Percentiles rank a stretch among this genome's conserved stretches.
phyloP scores from a whole-genome alignment of 1,140 invertebrate genomes.

The Drosophila micromelanica region DNA sequence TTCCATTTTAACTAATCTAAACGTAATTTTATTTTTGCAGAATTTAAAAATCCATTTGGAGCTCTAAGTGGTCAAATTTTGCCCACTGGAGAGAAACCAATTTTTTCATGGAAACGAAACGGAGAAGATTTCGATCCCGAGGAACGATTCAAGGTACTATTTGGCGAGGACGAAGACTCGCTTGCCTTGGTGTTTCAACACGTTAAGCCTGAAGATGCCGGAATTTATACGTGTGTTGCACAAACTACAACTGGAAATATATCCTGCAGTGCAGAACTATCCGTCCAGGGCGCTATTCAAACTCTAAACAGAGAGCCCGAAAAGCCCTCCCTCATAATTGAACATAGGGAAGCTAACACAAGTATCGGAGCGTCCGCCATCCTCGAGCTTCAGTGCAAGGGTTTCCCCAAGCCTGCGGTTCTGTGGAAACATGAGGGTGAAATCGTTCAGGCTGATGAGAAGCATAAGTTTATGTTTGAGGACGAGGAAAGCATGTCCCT shows the following conservation, averaged over 20 bases:
- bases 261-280: constrained; percentile 96
- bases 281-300: constrained; percentile 94
- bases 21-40: constrained; percentile 77
- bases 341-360: constrained; percentile 90
- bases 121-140: constrained; percentile 95
- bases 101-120: constrained; percentile 96
- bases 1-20: too few species aligned
- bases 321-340: constrained; percentile 90
- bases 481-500: constrained; percentile 96
- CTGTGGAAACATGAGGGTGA: constrained; percentile 94
- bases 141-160: constrained; percentile 96
- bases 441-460: constrained; percentile 91
- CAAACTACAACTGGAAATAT: constrained; percentile 96
- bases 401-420: constrained; percentile 96
- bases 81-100: constrained; percentile 91
- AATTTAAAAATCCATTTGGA: constrained; percentile 92
- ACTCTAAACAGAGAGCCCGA: constrained; percentile 92
- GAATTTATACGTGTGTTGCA: constrained; percentile 97
- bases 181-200: constrained; percentile 96
- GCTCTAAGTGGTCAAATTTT: constrained; percentile 88
- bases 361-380: constrained; percentile 96
- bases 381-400: constrained; percentile 95
- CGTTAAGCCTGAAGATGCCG: constrained; percentile 96
- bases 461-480: constrained; percentile 94
- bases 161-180: constrained; percentile 96